Conservation (phyloP, 2,797 vertebrate genomes). For the Macrochelys suwanniensis region DNA sequence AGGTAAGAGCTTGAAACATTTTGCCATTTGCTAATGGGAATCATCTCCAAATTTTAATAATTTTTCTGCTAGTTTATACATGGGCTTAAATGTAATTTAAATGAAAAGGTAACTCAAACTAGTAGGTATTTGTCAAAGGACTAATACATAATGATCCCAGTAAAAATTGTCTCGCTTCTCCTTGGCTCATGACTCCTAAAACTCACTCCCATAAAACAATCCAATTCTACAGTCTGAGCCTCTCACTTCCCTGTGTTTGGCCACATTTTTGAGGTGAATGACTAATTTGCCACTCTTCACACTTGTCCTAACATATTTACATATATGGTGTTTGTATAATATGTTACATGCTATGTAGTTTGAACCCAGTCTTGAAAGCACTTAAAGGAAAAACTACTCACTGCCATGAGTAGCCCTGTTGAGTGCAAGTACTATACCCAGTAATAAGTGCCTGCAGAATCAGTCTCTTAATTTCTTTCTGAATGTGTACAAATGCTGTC, state of each 20-base stretch:
- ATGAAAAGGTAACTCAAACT: not conserved
- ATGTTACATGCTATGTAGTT: not conserved
- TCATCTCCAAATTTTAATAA: not conserved
- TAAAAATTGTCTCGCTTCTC: not conserved
- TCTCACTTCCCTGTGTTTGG: not conserved
- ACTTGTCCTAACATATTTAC: accelerated
- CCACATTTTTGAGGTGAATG: too few relatives aligned
- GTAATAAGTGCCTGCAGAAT: accelerated
- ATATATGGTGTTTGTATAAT: accelerated
- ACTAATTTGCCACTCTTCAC: not conserved
- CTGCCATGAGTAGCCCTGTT: not conserved
- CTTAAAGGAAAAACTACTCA: not conserved
- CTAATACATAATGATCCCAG: not conserved
- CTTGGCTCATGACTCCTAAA: not conserved
- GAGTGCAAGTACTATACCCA: not conserved
- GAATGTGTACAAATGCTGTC: not conserved
- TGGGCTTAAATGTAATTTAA: not conserved
- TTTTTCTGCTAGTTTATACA: not conserved
- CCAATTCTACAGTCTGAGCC: not conserved
- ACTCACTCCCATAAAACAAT: not conserved
- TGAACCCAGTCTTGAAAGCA: not conserved
- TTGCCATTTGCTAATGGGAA: not conserved
- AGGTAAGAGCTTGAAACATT: not conserved
- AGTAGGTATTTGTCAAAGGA: not conserved
- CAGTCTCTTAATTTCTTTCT: not conserved